Percentiles rank a stretch among this genome's conserved stretches.
These are phyloP conservation scores for Sciaenops ocellatus DNA, from an alignment of 2,797 vertebrate species.

Conservation along the genomic window DNA sequence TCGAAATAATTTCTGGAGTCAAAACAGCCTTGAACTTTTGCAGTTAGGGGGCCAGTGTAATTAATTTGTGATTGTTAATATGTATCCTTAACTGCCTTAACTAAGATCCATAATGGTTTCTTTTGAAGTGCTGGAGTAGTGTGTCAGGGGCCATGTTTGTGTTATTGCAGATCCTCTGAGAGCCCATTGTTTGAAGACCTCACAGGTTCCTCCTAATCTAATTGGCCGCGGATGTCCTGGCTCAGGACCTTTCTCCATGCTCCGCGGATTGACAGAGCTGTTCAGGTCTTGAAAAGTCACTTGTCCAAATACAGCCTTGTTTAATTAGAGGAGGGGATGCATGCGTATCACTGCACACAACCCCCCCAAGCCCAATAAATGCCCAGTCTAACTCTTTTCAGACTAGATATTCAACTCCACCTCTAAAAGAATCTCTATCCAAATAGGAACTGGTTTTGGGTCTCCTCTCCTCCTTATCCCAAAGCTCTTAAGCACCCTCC, in stretches of 20 bases:
- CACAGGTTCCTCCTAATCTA: slow-evolving; percentile 80
- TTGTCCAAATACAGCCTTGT: slow-evolving; percentile 82
- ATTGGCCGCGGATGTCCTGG: slow-evolving; percentile 77
- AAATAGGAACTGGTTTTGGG: slow-evolving; percentile 80
- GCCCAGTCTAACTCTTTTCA: slow-evolving; percentile 67
- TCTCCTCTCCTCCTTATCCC: slow-evolving; percentile 76
- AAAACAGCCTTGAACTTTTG: slow-evolving; percentile 48
- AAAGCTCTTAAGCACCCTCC: slow-evolving; percentile 78
- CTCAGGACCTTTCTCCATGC: slow-evolving; percentile 75
- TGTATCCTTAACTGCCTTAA: slow-evolving; percentile 52
- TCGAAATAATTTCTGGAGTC: background rate
- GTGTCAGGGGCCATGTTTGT: slow-evolving; percentile 79
- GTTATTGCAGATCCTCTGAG: slow-evolving; percentile 79
- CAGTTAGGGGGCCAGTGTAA: slow-evolving; percentile 15
- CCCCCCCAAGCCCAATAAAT: slow-evolving; percentile 65
- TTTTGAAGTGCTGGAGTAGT: slow-evolving; percentile 71
- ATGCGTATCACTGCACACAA: slow-evolving; percentile 67
- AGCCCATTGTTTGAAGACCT: slow-evolving; percentile 79
- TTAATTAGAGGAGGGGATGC: slow-evolving; percentile 80
- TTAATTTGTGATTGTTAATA: slow-evolving; percentile 65
- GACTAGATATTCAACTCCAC: slow-evolving; percentile 70
- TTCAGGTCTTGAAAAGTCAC: slow-evolving; percentile 75
- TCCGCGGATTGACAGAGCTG: slow-evolving; percentile 74
- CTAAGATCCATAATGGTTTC: slow-evolving; percentile 58
- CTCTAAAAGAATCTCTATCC: slow-evolving; percentile 78